Evolutionary conservation across 2,113 vertebrate genomes (phyloP), one percentile per base, ranked within the genome.

Genomic region (Typhlomys cinereus): DNA sequence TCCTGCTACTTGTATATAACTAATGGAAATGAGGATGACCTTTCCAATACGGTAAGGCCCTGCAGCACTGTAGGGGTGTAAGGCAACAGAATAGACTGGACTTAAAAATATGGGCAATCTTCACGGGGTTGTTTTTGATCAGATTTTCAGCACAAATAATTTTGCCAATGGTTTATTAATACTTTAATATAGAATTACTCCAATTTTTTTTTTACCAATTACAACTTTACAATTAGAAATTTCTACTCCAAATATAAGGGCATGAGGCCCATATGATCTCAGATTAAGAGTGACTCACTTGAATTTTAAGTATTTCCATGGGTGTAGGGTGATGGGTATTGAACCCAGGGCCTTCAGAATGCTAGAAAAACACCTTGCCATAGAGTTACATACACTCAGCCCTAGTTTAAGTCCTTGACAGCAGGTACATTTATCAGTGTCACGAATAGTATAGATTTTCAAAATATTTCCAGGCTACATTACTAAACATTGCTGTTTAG

Each of bases 131-230:
- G 21, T 29, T 95, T 57, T 85, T 71, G 39, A 67, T 54, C 12
- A n/a, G 14, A 41, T 67, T 82, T 73, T 57, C 4, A 71, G 39
- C 20, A 54, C 13, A 75, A 70, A 79, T 50, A 67, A 15, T 39
- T 90, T 57, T 4, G 10, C 21, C 44, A 62, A 25, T 44, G n/a
- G 9, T 39, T 31, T 20, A 73, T 20, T 86, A 54, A 48, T 78
- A 73, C 29, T 61, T 92, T 57, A 76, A 88, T 88, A n/a, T 18
- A 95, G 36, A 84, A 70, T 85, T 80, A 54, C 25, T 76, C 39
- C 13, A 85, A 17, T 41, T 88, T 46, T 69, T 34, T 46, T 78
- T 81, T 29, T 29, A 31, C 14, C 10, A 67, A 85, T 41, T 44
- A 59, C 6, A 75, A 62, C 4, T 13, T 88, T 74, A 48, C 3